Conservation (phyloP, 2,113 vertebrate species). For the Cyprinodon brontotheroides region DNA sequence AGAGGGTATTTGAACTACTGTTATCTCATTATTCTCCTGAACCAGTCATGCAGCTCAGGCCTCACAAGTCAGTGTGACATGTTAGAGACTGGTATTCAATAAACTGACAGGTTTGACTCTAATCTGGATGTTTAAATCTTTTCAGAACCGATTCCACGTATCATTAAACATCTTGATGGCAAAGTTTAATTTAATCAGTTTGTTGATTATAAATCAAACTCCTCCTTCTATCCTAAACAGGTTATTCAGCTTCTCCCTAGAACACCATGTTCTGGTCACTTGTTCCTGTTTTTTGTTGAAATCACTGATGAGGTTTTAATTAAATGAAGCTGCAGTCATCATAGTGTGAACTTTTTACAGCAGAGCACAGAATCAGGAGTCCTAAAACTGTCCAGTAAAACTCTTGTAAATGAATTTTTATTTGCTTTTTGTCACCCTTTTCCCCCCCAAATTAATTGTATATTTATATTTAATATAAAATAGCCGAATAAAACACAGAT, state of each 20-base stretch:
- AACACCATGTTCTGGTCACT: not conserved
- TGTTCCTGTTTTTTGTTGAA: not conserved
- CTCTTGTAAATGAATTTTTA: no score
- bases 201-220: not conserved
- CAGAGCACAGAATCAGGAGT: no score
- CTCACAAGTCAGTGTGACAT: not conserved
- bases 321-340: not conserved
- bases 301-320: not conserved
- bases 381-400: no score
- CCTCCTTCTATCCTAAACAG: not conserved
- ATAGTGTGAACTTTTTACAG: not conserved
- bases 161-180: not conserved
- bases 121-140: not conserved
- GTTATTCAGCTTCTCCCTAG: not conserved
- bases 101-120: not conserved
- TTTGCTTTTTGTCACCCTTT: no score
- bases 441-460: no score
- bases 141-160: not conserved
- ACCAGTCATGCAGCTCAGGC: not conserved
- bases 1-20: not conserved
- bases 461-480: no score
- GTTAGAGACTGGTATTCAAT: not conserved
- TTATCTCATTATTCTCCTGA: no score
- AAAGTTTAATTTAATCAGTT: not conserved
- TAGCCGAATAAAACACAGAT: no score